phyloP scores from a whole-genome alignment of 1,140 invertebrate species.

The Drosophila cardini region DNA sequence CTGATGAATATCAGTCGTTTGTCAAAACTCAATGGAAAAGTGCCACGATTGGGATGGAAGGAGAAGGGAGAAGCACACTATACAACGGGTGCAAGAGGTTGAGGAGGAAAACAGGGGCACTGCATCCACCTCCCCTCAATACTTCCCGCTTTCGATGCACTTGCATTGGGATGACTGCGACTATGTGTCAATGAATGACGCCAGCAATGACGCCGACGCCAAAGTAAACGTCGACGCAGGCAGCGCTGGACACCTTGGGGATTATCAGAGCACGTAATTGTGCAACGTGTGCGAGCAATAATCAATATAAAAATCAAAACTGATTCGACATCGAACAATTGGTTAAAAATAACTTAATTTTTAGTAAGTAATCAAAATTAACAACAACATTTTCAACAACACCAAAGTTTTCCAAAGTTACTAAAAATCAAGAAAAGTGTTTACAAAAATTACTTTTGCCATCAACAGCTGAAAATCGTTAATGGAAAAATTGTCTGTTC shows the following conservation, averaged over 20 bases:
- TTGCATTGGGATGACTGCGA: neutral
- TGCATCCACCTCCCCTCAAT: neutral
- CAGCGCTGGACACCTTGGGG: slow-evolving; percentile 63
- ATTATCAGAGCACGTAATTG: slow-evolving; percentile 47
- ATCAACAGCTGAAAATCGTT: neutral
- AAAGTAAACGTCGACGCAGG: slow-evolving; percentile 17
- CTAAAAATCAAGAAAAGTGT: too few relatives aligned
- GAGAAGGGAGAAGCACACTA: neutral
- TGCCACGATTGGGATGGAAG: slow-evolving; percentile 44
- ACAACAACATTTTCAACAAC: too few relatives aligned
- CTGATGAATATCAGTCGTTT: slow-evolving; percentile 83
- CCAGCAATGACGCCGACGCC: slow-evolving; percentile 50
- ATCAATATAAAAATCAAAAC: too few relatives aligned
- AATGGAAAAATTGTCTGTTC: neutral
- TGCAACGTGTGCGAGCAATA: slow-evolving; percentile 26
- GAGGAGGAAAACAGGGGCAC: neutral
- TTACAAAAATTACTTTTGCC: too few relatives aligned
- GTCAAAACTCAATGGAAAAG: slow-evolving; percentile 80
- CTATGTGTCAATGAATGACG: slow-evolving; percentile 72
- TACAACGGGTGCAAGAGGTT: neutral
- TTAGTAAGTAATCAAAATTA: too few relatives aligned
- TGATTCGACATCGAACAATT: too few relatives aligned
- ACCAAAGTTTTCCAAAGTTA: slow-evolving; percentile 11
- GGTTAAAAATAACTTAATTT: too few relatives aligned
- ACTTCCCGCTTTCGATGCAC: neutral